Base-by-base conservation (phyloP, 2,888 invertebrate species). In the Polyploca ridens region DNA sequence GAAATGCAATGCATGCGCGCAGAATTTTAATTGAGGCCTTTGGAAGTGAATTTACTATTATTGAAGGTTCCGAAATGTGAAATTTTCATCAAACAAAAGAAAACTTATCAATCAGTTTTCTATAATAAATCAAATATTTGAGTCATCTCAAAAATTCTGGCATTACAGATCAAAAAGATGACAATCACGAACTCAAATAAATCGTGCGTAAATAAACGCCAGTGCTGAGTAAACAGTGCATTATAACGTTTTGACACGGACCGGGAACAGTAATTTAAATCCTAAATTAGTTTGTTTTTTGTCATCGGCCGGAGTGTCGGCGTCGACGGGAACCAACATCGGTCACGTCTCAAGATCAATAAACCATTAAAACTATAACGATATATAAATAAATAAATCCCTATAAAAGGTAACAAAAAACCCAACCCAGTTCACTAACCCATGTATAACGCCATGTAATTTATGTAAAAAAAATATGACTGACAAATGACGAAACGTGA, bases 211-310 rank as follows among this genome's bases (percentile, higher is more conserved):
- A 87, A 91, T 88, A 91, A 90, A 87, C 79, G 84, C 76, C 78
- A 79, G 75, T 76, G 83, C 87, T 89, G 83, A 85, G 88, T 85
- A 92, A 92, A 93, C 89, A 92, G 83, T 85, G 83, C 84, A 81
- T 78, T 85, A 54, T 54, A 83, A 73, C 78, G 73, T 84, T 88
- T 84, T 73, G 91, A 84, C 83, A 89, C 89, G 90, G 85, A 87
- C 76, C 77, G 70, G 73, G 77, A 78, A 77, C 73, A 69, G 83
- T 86, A 88, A 91, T 90, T 89, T 85, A 86, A 90, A 89, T 86
- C 86, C 86, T 82, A 90, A 91, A 91, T 92, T 87, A 87, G 89
- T 90, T 92, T 86, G 87, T 89, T 92, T 91, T 92, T 91, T 91
- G 87, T 88, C 86, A 81, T 81, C 78, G 74, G 79, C 81, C 75